Conservation (phyloP, 2,888 invertebrate genomes). For the Drosophila yooni region DNA sequence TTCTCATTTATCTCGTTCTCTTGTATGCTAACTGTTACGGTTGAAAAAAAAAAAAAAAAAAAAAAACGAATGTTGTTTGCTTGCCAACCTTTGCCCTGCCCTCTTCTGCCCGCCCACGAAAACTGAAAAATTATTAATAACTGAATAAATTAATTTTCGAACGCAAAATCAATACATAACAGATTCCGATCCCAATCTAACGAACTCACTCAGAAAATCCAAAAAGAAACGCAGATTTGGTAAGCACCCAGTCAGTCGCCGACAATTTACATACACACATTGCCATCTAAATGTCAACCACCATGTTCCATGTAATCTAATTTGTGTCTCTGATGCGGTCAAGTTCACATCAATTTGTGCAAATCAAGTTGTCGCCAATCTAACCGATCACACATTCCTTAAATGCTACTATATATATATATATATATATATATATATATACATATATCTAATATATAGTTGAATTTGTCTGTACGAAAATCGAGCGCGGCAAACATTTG, state of each 20-base stretch:
- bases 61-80: slow-evolving; percentile 39
- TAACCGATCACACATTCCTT: neutral
- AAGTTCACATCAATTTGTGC: slow-evolving; percentile 38
- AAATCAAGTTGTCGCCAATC: slow-evolving; percentile 6
- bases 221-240: slow-evolving; percentile 85
- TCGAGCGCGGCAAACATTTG: neutral
- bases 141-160: slow-evolving; percentile 44
- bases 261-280: slow-evolving; percentile 36
- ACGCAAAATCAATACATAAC: slow-evolving; percentile 59
- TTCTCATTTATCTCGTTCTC: slow-evolving; percentile 53
- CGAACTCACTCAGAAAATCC: slow-evolving; percentile 85
- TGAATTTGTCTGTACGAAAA: neutral
- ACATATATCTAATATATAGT: neutral
- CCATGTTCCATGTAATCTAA: slow-evolving; percentile 14
- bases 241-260: slow-evolving; percentile 76
- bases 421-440: neutral
- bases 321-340: slow-evolving; percentile 18
- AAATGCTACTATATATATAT: too few species aligned
- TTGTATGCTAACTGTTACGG: slow-evolving; percentile 45
- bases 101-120: slow-evolving; percentile 23
- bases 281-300: slow-evolving; percentile 14
- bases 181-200: slow-evolving; percentile 84
- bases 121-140: slow-evolving; percentile 33
- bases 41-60: slow-evolving; percentile 20
- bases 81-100: slow-evolving; percentile 24